Evolutionary conservation across 1,140 invertebrate genomes (phyloP).

Genomic region (Nylanderia fulva): DNA sequence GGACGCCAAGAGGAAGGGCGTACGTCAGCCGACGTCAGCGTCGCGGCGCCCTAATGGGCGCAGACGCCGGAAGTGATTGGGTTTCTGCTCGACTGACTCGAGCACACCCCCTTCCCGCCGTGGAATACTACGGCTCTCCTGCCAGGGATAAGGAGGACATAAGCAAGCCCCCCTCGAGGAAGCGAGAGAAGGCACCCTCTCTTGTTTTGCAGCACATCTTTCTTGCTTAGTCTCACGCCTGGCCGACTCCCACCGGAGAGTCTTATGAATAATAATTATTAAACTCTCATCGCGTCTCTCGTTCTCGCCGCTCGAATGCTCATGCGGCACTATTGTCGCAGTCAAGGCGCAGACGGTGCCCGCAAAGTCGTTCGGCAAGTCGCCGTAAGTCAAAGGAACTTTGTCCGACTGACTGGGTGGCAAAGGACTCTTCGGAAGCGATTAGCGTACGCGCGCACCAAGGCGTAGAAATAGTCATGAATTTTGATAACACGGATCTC

Average conservation of each 20-base stretch:
- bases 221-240: constrained; percentile 84
- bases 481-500: constrained; percentile 33
- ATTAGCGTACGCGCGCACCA: constrained; percentile 27
- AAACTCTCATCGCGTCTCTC: constrained; percentile 75
- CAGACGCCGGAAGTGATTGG: constrained; percentile 87
- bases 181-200: constrained; percentile 64
- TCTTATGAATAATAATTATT: constrained; percentile 86
- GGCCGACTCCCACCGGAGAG: constrained; percentile 79
- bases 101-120: constrained; percentile 77
- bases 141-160: constrained; percentile 72
- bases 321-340: constrained; percentile 22
- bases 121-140: constrained; percentile 75
- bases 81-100: constrained; percentile 86
- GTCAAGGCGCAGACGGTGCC: constrained; percentile 6
- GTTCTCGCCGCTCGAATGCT: constrained; percentile 25
- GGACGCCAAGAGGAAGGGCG: constrained; percentile 73
- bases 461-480: constrained; percentile 8
- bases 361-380: constrained; percentile 15
- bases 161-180: constrained; percentile 60
- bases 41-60: constrained; percentile 86
- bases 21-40: constrained; percentile 86
- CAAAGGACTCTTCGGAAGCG: constrained; percentile 40
- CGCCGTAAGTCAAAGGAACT: constrained; percentile 37
- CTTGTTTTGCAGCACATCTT: constrained; percentile 84
- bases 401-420: constrained; percentile 18